A percentile compares a stretch with the other conserved stretches of the same genome.
Conservation (phyloP, 2,113 vertebrate genomes). For the Typhlomys cinereus region DNA sequence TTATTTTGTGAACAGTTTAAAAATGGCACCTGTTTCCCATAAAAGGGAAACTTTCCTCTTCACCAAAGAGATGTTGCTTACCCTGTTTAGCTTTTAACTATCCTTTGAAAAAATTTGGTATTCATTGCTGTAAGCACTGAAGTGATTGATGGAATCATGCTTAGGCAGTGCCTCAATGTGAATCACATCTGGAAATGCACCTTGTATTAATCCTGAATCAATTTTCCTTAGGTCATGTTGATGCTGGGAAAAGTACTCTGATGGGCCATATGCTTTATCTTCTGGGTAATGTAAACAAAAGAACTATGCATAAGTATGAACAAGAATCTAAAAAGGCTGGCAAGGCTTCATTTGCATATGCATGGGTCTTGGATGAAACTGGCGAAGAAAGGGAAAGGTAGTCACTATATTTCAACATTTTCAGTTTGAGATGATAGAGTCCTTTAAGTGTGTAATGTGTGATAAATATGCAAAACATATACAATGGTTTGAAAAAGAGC, state of each 20-base stretch:
- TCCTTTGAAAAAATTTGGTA: slow-evolving; percentile 24
- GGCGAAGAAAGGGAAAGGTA: slow-evolving; percentile 99
- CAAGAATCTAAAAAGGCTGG: slow-evolving; percentile 99
- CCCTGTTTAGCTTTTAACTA: slow-evolving; percentile 8
- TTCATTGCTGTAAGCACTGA: slow-evolving; percentile 30
- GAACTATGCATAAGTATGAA: slow-evolving; percentile 99
- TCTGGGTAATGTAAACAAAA: slow-evolving; percentile 97
- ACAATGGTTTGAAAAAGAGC: slow-evolving; percentile 38
- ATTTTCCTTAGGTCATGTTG: slow-evolving; percentile 93
- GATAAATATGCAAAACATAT: slow-evolving; percentile 36
- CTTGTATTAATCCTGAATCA: slow-evolving; percentile 70
- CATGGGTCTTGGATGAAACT: slow-evolving; percentile 99
- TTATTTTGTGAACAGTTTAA: slow-evolving; percentile 45
- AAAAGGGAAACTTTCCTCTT: background rate
- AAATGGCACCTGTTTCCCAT: background rate
- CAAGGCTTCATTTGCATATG: slow-evolving; percentile 98
- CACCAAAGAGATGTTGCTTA: background rate
- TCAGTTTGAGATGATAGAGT: slow-evolving; percentile 59
- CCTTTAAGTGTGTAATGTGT: slow-evolving; percentile 31
- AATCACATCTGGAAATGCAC: slow-evolving; percentile 23
- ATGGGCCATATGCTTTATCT: slow-evolving; percentile 98
- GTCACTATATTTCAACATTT: slow-evolving; percentile 60
- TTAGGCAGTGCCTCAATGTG: slow-evolving; percentile 38
- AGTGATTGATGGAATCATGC: slow-evolving; percentile 1
- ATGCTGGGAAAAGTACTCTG: slow-evolving; percentile 98